Conservation (phyloP, 2,113 vertebrate species). For the Acanthisitta chloris region DNA sequence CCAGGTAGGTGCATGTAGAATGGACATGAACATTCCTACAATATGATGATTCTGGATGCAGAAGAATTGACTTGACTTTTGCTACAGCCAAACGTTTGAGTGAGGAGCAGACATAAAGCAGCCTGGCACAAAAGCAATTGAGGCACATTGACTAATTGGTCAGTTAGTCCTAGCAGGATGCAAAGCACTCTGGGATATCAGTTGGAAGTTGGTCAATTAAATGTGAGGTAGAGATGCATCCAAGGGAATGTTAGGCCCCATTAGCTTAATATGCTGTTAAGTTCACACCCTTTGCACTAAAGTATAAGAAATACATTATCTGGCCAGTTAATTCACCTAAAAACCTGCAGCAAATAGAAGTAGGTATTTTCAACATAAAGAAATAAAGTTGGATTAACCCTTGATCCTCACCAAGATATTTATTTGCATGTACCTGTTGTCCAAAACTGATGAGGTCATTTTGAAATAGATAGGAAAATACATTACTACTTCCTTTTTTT, state of each 20-base stretch:
- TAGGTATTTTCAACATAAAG: not conserved
- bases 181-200: not conserved
- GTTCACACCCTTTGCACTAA: constrained; percentile 16
- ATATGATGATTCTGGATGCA: not conserved
- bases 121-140: not conserved
- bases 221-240: not conserved
- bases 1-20: not conserved
- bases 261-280: constrained; percentile 45
- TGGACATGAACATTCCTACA: not conserved
- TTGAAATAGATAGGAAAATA: constrained; percentile 28
- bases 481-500: not conserved
- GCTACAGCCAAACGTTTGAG: not conserved
- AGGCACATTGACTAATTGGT: not conserved
- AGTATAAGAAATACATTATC: constrained; percentile 45
- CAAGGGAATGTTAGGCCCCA: constrained; percentile 1
- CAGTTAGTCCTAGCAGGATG: not conserved
- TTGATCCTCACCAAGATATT: not conserved
- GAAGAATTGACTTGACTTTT: not conserved
- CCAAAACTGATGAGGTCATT: not conserved
- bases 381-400: not conserved
- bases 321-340: constrained; percentile 33
- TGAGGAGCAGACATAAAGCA: not conserved
- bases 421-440: not conserved
- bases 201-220: not conserved
- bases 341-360: not conserved